These are phyloP conservation scores for Alethe diademata DNA, from an alignment of 2,113 vertebrate genomes.

Conservation along the genomic window DNA sequence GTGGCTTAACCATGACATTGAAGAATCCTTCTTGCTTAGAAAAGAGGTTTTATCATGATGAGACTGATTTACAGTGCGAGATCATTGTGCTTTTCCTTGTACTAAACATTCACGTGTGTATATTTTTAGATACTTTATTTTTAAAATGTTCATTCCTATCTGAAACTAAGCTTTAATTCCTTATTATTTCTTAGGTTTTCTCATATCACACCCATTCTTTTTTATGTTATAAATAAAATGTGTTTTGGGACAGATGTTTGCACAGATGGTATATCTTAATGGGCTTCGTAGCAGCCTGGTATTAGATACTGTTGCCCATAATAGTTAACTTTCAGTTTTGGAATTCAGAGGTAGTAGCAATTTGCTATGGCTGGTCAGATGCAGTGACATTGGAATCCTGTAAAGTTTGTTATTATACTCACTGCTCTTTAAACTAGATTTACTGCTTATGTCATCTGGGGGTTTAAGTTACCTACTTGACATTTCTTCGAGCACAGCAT, in stretches of 20 bases:
- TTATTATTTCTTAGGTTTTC: slow-evolving; percentile 19
- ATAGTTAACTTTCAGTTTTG: background rate
- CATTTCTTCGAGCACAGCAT: background rate
- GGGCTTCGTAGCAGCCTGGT: background rate
- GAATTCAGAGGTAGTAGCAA: background rate
- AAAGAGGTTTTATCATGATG: background rate
- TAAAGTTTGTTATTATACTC: background rate
- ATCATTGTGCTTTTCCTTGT: background rate
- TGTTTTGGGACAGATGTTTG: slow-evolving; percentile 2
- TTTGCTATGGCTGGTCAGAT: background rate
- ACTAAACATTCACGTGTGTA: background rate
- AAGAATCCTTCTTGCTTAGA: slow-evolving; percentile 9
- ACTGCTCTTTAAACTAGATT: background rate
- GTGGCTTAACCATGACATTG: background rate
- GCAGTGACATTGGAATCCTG: background rate
- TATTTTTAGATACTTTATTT: slow-evolving; percentile 46
- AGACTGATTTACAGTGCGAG: background rate
- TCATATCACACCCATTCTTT: background rate
- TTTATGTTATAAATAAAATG: slow-evolving; percentile 6
- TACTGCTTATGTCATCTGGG: background rate
- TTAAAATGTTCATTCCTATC: background rate
- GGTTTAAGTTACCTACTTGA: background rate
- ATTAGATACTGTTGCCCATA: slow-evolving; percentile 2
- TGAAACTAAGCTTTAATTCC: background rate
- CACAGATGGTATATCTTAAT: slow-evolving; percentile 29